Conservation (phyloP, 2,888 invertebrate species). For the Acrobasis consociella region DNA sequence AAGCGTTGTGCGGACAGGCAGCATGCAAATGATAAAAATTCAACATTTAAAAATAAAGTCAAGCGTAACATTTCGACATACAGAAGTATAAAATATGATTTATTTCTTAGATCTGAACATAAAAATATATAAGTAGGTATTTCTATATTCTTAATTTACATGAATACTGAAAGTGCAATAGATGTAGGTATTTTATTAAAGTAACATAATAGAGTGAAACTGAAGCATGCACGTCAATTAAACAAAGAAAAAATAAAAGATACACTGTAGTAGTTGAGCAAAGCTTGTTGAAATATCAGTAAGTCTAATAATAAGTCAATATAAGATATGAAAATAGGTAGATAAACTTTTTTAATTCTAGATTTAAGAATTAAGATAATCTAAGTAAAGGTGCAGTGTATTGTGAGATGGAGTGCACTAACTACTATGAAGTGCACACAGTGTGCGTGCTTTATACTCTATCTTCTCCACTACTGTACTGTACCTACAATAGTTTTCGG, state of each 20-base stretch:
- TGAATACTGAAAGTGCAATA: constrained; percentile 19
- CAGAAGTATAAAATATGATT: constrained; percentile 22
- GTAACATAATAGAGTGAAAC: constrained; percentile 10
- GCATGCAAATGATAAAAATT: constrained; percentile 82
- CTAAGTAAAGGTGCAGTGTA: too few species aligned
- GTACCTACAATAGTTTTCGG: too few species aligned
- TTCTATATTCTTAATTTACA: constrained; percentile 9
- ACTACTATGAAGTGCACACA: too few species aligned
- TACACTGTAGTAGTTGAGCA: background rate
- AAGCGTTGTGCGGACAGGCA: constrained; percentile 83
- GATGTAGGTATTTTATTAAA: background rate
- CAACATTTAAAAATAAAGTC: constrained; percentile 67
- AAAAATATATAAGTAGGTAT: background rate
- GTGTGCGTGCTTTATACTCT: too few species aligned
- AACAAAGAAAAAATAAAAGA: background rate
- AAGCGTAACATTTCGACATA: constrained; percentile 46
- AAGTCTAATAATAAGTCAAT: background rate
- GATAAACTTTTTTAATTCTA: too few species aligned
- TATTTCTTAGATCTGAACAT: background rate
- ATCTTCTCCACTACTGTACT: too few species aligned
- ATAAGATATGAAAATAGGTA: background rate
- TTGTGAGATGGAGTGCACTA: too few species aligned
- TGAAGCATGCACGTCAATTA: background rate
- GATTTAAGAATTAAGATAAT: too few species aligned
- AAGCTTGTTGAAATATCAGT: background rate